Percentiles rank a stretch among this genome's conserved stretches.
These are phyloP conservation scores for Drosophila punjabiensis DNA, from an alignment of 1,140 invertebrate species.

Conservation along the genomic window DNA sequence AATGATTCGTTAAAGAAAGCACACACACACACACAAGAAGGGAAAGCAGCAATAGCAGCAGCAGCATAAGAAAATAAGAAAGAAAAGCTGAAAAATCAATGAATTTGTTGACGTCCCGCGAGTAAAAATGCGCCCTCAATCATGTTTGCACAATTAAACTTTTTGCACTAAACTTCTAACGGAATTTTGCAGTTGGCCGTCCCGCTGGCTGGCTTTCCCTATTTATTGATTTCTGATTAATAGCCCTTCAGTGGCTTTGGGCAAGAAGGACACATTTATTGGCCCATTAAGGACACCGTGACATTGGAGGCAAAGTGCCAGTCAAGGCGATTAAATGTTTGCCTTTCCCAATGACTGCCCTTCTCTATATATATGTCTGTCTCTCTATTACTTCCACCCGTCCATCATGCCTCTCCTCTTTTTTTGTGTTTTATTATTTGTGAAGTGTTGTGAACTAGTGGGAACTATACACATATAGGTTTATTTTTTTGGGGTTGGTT, in stretches of 20 bases:
- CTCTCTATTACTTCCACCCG: not conserved
- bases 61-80: slow-evolving; percentile 33
- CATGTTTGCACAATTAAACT: slow-evolving; percentile 54
- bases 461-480: not conserved
- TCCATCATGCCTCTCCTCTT: not conserved
- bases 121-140: slow-evolving; percentile 35
- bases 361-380: not conserved
- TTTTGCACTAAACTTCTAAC: slow-evolving; percentile 20
- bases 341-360: slow-evolving; percentile 18
- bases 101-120: slow-evolving; percentile 13
- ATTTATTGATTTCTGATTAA: slow-evolving; percentile 61
- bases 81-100: slow-evolving; percentile 40
- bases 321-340: slow-evolving; percentile 53
- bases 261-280: slow-evolving; percentile 47
- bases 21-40: slow-evolving; percentile 13
- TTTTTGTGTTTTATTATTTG: slow-evolving; percentile 3
- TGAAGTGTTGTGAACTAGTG: slow-evolving; percentile 2
- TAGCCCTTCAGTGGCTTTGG: slow-evolving; percentile 13
- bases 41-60: slow-evolving; percentile 2
- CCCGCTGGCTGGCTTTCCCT: slow-evolving; percentile 1
- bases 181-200: slow-evolving; percentile 28
- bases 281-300: slow-evolving; percentile 53
- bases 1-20: slow-evolving; percentile 33
- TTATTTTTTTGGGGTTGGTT: slow-evolving; percentile 4
- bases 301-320: slow-evolving; percentile 52